Base-by-base conservation (phyloP, 2,113 vertebrate species). In the Phycodurus eques region DNA sequence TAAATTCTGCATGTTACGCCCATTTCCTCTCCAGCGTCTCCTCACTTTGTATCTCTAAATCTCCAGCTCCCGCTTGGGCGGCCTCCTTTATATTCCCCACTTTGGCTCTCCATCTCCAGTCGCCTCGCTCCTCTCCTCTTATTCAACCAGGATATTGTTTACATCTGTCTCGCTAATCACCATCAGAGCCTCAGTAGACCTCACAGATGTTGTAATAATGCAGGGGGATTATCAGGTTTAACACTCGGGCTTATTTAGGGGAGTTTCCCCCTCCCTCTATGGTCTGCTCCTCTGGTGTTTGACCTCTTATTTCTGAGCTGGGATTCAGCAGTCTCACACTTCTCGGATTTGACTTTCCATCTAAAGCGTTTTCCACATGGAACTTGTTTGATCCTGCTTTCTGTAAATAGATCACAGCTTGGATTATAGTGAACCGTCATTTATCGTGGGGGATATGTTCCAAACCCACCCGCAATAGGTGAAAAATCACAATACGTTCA, bases 141-240 rank as follows among this genome's bases (percentile, higher is more conserved):
- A 57, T 78, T 75, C 73, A 78, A 71, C 68, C 66, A 67, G 83
- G 89, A 90, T 86, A 84, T 89, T 89, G 89, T 90, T 90, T 87
- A 88, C 86, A 90, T 90, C 88, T 87, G 86, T 88, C 85, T 83
- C 66, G 74, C 80, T 90, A 88, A 90, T 90, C 88, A 88, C 87
- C 75, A 62, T 68, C 80, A 84, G 85, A 87, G 85, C 88, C 84
- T 85, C 77, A 83, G 74, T 78, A 75, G 89, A 86, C 89, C 83
- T 80, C 88, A 90, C 87, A 91, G 88, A 90, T 91, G 88, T 89
- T 89, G 81, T 80, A 85, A 86, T 91, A 89, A 91, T 90, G 78
- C 85, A 27, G 82, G 44, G 78, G 89, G 89, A 90, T 91, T 90
- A 89, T 74, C 69, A 27, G 83, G 80, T 73, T 91, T 90, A 90